Evolutionary conservation across 2,113 vertebrate species (phyloP).

Genomic region (Cygnus buccinator): DNA sequence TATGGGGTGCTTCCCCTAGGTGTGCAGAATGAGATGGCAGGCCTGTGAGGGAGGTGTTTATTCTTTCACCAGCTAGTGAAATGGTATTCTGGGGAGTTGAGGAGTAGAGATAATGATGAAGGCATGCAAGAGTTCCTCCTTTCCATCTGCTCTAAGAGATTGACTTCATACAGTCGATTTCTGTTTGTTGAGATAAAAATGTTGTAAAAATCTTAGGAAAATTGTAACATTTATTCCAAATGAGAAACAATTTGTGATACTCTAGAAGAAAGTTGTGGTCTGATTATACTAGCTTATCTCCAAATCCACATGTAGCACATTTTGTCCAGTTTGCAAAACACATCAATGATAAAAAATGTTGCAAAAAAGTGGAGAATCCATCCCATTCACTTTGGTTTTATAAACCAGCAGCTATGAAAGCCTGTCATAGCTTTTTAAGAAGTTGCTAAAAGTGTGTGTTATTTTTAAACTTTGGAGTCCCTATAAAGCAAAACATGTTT

Average conservation of each 20-base stretch:
- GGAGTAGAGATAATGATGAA: neutral
- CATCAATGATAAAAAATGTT: neutral
- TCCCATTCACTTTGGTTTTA: neutral
- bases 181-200: neutral
- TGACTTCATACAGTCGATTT: neutral
- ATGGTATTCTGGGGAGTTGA: neutral
- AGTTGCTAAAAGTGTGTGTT: neutral
- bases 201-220: neutral
- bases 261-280: neutral
- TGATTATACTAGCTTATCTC: neutral
- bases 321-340: constrained; percentile 11
- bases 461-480: constrained; percentile 11
- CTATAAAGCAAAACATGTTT: constrained; percentile 22
- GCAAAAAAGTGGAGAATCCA: neutral
- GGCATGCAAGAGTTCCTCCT: neutral
- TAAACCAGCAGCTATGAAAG: neutral
- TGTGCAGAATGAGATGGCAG: neutral
- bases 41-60: neutral
- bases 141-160: neutral
- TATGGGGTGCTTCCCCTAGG: neutral
- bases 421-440: neutral
- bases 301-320: neutral
- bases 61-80: neutral
- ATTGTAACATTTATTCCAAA: neutral
- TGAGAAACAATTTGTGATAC: neutral